These are phyloP conservation scores for Mechanitis messenoides DNA, from an alignment of 2,888 invertebrate genomes.

Conservation along the genomic window DNA sequence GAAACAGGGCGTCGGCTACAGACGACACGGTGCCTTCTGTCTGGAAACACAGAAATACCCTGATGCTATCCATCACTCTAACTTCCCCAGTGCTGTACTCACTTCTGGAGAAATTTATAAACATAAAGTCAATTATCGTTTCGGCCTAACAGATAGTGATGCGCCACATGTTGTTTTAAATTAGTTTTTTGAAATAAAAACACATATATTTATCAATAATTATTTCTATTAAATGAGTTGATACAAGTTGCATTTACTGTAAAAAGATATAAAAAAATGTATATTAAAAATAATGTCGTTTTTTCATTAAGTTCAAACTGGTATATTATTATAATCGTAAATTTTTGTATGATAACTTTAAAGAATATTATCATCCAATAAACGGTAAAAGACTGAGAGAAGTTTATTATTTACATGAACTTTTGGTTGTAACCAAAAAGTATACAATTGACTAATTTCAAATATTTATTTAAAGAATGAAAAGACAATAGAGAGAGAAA, in stretches of 20 bases:
- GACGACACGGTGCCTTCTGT: constrained; percentile 88
- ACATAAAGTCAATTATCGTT: constrained; percentile 84
- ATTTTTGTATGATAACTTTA: no score
- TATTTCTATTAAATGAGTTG: no score
- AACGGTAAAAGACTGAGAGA: no score
- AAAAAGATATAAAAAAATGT: not conserved
- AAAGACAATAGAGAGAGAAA: no score
- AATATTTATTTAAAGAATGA: no score
- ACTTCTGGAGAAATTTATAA: constrained; percentile 82
- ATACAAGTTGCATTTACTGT: no score
- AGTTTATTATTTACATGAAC: no score
- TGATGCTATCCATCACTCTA: constrained; percentile 87
- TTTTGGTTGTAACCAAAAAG: no score
- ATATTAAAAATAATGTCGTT: not conserved
- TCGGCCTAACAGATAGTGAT: constrained; percentile 57
- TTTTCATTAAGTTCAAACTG: not conserved
- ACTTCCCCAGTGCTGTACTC: constrained; percentile 83
- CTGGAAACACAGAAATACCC: constrained; percentile 95
- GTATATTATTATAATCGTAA: no score
- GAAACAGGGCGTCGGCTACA: constrained; percentile 74
- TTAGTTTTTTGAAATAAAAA: not conserved
- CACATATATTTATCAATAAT: not conserved
- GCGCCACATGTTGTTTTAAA: constrained; percentile 33
- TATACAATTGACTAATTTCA: no score
- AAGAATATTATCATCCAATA: no score